phyloP scores from a whole-genome alignment of 53 echinoderm and acorn worm species.

The Arbacia lixula region DNA sequence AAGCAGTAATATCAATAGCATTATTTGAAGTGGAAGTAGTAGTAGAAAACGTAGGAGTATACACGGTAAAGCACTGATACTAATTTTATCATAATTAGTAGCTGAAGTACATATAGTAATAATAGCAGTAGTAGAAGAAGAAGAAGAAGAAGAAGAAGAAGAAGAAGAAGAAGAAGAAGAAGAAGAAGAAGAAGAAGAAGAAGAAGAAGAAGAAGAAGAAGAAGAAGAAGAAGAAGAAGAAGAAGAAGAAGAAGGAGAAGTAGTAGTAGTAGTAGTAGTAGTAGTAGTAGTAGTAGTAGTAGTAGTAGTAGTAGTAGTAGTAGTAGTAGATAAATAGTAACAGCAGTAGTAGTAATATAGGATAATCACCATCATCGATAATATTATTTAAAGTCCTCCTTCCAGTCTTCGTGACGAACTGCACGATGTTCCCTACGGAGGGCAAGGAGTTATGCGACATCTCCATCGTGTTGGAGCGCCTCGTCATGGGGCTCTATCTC shows the following conservation, averaged over 20 bases:
- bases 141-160: slow-evolving; percentile 35
- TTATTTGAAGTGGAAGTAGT: too few species aligned
- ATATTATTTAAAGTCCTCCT: neutral
- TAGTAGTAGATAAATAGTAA: neutral
- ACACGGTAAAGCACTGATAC: too few species aligned
- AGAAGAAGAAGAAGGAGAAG: slow-evolving; percentile 18
- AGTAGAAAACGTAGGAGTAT: too few species aligned
- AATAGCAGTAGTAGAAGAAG: slow-evolving; percentile 13
- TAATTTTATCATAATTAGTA: too few species aligned
- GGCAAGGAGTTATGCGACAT: slow-evolving; percentile 2
- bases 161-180: slow-evolving; percentile 35
- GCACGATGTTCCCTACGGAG: neutral
- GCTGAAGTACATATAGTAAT: neutral
- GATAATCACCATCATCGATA: neutral
- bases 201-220: slow-evolving; percentile 35
- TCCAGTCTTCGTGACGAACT: slow-evolving; percentile 13
- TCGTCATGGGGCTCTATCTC: slow-evolving; percentile 83
- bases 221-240: slow-evolving; percentile 35
- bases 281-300: neutral
- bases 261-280: too few species aligned
- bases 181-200: slow-evolving; percentile 35
- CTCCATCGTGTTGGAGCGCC: slow-evolving; percentile 10
- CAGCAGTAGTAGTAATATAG: neutral
- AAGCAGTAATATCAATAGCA: too few species aligned
- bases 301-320: neutral